Evolutionary conservation across 1,140 invertebrate genomes (phyloP).

Genomic region (Trichoplusia ni): DNA sequence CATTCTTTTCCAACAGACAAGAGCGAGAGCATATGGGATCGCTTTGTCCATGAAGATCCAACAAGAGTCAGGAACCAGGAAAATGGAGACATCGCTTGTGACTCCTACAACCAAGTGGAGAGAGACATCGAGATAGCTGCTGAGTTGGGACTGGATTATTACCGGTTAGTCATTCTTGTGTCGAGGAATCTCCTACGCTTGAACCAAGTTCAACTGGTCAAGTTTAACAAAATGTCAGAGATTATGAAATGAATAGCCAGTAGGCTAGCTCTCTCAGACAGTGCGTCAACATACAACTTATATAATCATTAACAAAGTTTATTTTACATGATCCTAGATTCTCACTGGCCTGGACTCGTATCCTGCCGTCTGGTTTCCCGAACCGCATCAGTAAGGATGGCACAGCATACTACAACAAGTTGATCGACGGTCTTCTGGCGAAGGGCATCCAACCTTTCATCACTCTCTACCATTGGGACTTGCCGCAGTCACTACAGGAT

Average conservation of each 20-base stretch:
- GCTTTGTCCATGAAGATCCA: slow-evolving; percentile 62
- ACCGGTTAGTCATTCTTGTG: no score
- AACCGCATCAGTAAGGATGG: slow-evolving; percentile 79
- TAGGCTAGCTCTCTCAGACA: background rate
- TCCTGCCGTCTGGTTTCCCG: slow-evolving; percentile 81
- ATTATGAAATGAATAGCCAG: no score
- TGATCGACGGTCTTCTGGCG: slow-evolving; percentile 82
- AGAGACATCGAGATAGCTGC: slow-evolving; percentile 40
- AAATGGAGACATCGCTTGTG: slow-evolving; percentile 79
- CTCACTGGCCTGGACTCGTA: slow-evolving; percentile 66
- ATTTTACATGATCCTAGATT: background rate
- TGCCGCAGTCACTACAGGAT: slow-evolving; percentile 76
- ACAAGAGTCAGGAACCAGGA: slow-evolving; percentile 64
- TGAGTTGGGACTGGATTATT: slow-evolving; percentile 42
- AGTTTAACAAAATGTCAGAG: no score
- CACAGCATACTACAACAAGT: slow-evolving; percentile 82
- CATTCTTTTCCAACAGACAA: slow-evolving; percentile 77
- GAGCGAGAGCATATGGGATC: slow-evolving; percentile 80
- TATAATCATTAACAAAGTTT: no score
- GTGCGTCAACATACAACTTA: background rate
- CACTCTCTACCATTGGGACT: slow-evolving; percentile 81
- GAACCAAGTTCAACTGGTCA: no score
- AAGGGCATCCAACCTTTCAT: slow-evolving; percentile 80
- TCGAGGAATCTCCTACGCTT: no score
- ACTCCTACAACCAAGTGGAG: slow-evolving; percentile 80